Percentiles rank a stretch among this genome's conserved stretches.
Conservation (phyloP, 2,888 invertebrate genomes). For the Calameuta idolon region DNA sequence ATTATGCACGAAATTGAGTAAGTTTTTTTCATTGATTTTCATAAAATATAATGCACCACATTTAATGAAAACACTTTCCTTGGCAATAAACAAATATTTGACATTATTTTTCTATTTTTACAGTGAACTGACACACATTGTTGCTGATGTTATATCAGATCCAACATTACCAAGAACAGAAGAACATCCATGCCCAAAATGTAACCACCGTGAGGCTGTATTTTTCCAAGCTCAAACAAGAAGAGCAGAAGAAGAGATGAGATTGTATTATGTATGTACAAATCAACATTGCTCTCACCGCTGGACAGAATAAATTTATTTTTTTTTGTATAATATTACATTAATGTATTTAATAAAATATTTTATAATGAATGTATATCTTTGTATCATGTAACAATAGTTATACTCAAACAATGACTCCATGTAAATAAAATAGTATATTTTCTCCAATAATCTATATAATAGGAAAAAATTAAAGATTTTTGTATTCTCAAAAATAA, state of each 20-base stretch:
- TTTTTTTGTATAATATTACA: neutral
- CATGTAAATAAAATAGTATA: neutral
- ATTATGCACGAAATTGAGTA: conserved; percentile 99
- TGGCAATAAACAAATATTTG: neutral
- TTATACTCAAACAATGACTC: neutral
- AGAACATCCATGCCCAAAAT: conserved; percentile 98
- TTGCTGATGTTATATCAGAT: conserved; percentile 97
- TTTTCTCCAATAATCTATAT: too few species aligned
- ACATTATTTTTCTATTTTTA: conserved; percentile 42
- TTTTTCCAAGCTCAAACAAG: conserved; percentile 99
- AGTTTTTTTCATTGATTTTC: conserved; percentile 59
- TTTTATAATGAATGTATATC: neutral
- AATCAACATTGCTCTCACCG: conserved; percentile 91
- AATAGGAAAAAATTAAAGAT: too few species aligned
- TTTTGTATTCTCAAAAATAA: too few species aligned
- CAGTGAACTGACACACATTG: conserved; percentile 97
- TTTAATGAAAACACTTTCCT: neutral
- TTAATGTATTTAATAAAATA: neutral
- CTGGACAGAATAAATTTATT: conserved; percentile 86
- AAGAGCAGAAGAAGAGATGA: conserved; percentile 98
- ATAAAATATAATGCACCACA: conserved; percentile 3
- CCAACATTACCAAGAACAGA: conserved; percentile 98
- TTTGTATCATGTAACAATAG: neutral
- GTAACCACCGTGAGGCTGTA: conserved; percentile 94
- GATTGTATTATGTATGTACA: conserved; percentile 96